phyloP scores from a whole-genome alignment of 2,888 invertebrate genomes.

The Electrophaes corylata region DNA sequence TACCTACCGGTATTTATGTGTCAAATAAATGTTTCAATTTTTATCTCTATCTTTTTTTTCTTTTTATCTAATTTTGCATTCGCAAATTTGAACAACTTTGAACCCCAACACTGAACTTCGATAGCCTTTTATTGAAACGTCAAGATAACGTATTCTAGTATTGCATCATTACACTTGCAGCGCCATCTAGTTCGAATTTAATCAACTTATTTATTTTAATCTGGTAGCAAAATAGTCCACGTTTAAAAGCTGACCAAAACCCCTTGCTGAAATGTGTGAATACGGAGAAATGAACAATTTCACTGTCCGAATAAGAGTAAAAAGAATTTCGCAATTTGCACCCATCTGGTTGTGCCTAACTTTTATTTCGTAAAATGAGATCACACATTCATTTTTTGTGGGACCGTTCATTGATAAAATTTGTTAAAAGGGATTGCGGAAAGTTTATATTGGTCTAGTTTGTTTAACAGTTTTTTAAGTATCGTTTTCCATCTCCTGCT shows the following conservation, averaged over 20 bases:
- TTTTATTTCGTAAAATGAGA: conserved; percentile 27
- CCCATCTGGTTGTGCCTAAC: conserved; percentile 28
- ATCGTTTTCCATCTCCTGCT: too few relatives aligned
- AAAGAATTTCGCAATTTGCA: conserved; percentile 32
- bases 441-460: background rate
- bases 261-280: conserved; percentile 36
- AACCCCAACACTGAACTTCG: too few relatives aligned
- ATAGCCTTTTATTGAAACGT: background rate
- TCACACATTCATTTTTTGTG: conserved; percentile 11
- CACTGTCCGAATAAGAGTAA: conserved; percentile 29
- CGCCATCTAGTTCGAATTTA: background rate
- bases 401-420: conserved; percentile 2
- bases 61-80: too few relatives aligned
- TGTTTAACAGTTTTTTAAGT: background rate
- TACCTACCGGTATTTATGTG: too few relatives aligned
- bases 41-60: too few relatives aligned
- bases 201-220: background rate
- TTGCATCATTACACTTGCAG: background rate
- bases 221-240: background rate
- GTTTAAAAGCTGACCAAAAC: conserved; percentile 20
- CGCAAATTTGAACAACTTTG: too few relatives aligned
- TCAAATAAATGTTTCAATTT: too few relatives aligned
- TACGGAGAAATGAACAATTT: conserved; percentile 42
- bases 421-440: background rate
- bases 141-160: background rate